Base-by-base conservation (phyloP, 2,113 vertebrate species). In the Oxyruncus cristatus region DNA sequence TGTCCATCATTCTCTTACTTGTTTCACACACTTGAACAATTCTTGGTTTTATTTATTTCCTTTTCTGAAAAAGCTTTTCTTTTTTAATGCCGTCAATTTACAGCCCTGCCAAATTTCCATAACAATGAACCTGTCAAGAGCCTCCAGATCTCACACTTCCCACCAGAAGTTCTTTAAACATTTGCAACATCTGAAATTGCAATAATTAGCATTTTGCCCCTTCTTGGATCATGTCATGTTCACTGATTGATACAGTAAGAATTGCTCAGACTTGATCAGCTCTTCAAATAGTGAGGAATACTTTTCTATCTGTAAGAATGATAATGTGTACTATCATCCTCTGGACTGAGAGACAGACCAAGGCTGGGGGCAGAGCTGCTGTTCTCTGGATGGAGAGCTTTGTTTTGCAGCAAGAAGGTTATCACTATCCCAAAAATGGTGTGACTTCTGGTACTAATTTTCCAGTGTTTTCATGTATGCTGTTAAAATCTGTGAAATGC, bases 71-170 rank as follows among this genome's bases (percentile, higher is more conserved):
- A 81, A 35, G 23, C 14, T 86, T 83, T 80, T 71, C 5, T 62
- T 76, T 76, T 78, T 84, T 42, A 70, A 50, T 58, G 21, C 63
- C 63, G 88, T 66, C 72, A 67, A 35, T 80, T 92, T 70, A 46
- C 18, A 39, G 44, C 70, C n/a, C 35, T 85, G 49, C 58, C 75
- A 88, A 95, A 74, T 73, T 81, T 80, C 52, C 27, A 20, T 49
- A 88, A 77, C 59, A 85, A 92, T 76, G 50, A 92, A 74, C 37
- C 79, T 18, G 1, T 71, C 94, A 83, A 50, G 80, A 83, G 59
- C 75, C 63, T 84, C 59, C 82, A 92, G 82, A 83, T 52, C 88
- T 94, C 78, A 67, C 82, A 55, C 59, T 92, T 96, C 67, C 72
- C 88, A 71, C 61, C 32, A 72, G 83, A 89, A 92, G 66, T 28